Evolutionary conservation across 2,888 invertebrate genomes (phyloP).

Genomic region (Brassicogethes aeneus): DNA sequence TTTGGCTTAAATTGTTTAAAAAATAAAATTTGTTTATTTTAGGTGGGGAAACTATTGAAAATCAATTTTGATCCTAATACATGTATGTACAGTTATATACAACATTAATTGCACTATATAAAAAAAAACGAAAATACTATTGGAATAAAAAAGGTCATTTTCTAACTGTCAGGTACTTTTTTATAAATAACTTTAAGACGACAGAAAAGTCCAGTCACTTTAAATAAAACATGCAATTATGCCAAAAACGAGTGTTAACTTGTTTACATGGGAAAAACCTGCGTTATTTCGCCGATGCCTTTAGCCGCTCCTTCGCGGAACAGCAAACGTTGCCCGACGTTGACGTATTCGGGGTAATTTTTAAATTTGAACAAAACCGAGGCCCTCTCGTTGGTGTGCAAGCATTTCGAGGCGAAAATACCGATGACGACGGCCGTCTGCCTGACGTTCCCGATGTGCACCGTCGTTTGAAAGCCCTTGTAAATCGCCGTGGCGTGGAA

Average conservation of each 20-base stretch:
- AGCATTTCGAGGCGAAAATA: slow-evolving; percentile 53
- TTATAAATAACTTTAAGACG: too few species aligned
- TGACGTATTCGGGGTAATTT: slow-evolving; percentile 80
- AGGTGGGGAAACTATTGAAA: too few species aligned
- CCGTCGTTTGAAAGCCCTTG: slow-evolving; percentile 82
- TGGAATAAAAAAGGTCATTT: too few species aligned
- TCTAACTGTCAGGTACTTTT: too few species aligned
- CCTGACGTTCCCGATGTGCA: slow-evolving; percentile 91
- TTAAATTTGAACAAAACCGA: slow-evolving; percentile 84
- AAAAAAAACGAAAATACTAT: too few species aligned
- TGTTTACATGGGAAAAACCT: slow-evolving; percentile 63
- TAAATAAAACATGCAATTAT: too few species aligned
- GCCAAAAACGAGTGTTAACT: too few species aligned
- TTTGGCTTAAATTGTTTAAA: slow-evolving; percentile 13
- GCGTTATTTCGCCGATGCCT: slow-evolving; percentile 77
- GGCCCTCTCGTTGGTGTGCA: slow-evolving; percentile 77
- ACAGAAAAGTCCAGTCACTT: too few species aligned
- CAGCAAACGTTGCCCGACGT: slow-evolving; percentile 67
- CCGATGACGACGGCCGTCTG: slow-evolving; percentile 90
- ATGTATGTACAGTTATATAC: too few species aligned
- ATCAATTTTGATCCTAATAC: too few species aligned
- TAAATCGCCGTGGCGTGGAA: slow-evolving; percentile 78
- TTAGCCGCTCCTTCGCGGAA: slow-evolving; percentile 79
- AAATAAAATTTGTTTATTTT: too few species aligned
- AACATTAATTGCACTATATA: too few species aligned